phyloP scores from a whole-genome alignment of 2,113 vertebrate species.

The Gallinago paraguaiae region DNA sequence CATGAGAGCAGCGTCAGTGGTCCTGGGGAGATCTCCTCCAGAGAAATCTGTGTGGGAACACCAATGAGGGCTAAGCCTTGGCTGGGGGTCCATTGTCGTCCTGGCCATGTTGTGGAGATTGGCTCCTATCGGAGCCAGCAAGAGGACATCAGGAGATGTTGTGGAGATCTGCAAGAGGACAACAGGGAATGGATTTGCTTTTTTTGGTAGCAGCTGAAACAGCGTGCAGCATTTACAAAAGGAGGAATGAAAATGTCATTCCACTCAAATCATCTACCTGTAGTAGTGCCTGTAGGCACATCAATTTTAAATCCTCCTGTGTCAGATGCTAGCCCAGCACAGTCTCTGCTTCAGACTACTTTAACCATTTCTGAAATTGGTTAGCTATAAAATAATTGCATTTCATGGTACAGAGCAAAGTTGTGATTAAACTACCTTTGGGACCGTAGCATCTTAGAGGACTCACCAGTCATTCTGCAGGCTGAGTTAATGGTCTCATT shows the following conservation, averaged over 20 bases:
- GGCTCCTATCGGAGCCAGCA: neutral
- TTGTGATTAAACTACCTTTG: neutral
- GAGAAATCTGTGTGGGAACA: neutral
- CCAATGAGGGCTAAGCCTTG: neutral
- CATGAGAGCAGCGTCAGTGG: neutral
- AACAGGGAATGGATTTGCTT: neutral
- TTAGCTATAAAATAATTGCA: conserved; percentile 23
- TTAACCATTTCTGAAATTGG: neutral
- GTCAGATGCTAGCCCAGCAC: neutral
- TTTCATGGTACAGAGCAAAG: neutral
- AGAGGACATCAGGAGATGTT: no score
- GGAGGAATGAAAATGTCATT: neutral
- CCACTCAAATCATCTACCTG: neutral
- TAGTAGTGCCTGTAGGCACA: neutral
- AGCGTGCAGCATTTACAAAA: neutral
- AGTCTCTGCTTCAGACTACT: neutral
- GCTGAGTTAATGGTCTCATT: neutral
- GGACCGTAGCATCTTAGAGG: neutral
- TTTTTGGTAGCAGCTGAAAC: neutral
- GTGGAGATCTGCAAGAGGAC: no score
- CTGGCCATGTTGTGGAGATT: neutral
- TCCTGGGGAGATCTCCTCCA: neutral
- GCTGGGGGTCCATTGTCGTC: neutral
- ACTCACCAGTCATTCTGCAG: neutral
- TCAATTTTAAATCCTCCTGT: neutral